phyloP scores from a whole-genome alignment of 2,113 vertebrate species.

The Eubucco bourcierii region DNA sequence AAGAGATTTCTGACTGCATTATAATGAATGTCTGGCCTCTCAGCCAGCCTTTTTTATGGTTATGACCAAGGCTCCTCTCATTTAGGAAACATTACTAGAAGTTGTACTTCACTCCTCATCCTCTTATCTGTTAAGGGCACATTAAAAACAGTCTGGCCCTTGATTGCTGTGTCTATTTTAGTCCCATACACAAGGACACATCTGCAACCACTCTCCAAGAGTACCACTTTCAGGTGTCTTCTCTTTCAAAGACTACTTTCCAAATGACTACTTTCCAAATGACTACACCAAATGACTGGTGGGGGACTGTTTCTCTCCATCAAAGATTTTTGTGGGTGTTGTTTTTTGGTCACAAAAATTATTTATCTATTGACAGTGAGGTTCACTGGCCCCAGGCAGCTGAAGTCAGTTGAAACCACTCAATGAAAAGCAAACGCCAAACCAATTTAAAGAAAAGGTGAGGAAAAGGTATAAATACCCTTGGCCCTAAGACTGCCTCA shows the following conservation, averaged over 20 bases:
- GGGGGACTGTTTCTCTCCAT: background rate
- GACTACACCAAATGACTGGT: conserved; percentile 31
- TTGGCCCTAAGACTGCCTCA: background rate
- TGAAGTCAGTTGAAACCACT: conserved; percentile 23
- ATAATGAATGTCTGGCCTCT: background rate
- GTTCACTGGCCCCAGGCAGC: conserved; percentile 34
- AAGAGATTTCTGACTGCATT: background rate
- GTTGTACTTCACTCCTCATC: background rate
- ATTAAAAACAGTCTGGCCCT: background rate
- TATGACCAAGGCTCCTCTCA: background rate
- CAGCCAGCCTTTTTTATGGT: background rate
- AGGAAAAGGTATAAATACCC: background rate
- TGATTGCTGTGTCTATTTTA: background rate
- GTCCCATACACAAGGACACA: background rate
- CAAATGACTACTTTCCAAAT: conserved; percentile 18
- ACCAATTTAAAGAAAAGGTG: background rate
- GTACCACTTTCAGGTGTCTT: conserved; percentile 26
- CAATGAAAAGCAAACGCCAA: background rate
- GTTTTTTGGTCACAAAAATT: background rate
- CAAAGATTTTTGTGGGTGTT: background rate
- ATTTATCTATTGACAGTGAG: conserved; percentile 54
- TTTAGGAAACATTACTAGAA: background rate
- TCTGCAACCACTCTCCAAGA: background rate
- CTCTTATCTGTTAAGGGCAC: background rate
- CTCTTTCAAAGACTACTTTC: background rate